Percentiles rank a stretch among this genome's conserved stretches.
These are phyloP conservation scores for Bradypus variegatus DNA, from an alignment of 2,797 vertebrate genomes.

Conservation along the genomic window DNA sequence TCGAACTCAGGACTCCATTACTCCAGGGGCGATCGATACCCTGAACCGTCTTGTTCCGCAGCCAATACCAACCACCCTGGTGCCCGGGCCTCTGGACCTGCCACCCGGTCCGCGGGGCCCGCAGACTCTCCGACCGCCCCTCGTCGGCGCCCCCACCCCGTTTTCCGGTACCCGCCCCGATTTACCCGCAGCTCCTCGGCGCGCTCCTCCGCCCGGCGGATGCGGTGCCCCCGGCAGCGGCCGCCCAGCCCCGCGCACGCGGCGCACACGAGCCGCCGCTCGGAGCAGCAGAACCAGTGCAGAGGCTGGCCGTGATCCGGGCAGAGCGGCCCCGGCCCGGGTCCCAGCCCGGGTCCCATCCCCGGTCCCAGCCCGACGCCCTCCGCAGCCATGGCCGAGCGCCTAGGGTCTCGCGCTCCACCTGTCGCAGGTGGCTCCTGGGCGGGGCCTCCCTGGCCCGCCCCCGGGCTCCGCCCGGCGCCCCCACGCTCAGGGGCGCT, in stretches of 20 bases:
- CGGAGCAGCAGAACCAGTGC: constrained; percentile 81
- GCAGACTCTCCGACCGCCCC: neutral
- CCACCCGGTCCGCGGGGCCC: neutral
- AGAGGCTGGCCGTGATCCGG: constrained; percentile 73
- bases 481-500: accelerated
- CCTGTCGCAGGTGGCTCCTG: constrained; percentile 59
- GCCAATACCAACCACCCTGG: neutral
- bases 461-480: neutral
- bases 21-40: constrained; percentile 36
- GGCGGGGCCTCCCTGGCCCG: neutral
- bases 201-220: constrained; percentile 74
- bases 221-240: constrained; percentile 76
- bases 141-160: neutral
- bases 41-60: neutral
- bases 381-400: constrained; percentile 48
- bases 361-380: neutral
- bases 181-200: constrained; percentile 79
- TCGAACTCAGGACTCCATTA: neutral
- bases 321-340: constrained; percentile 65
- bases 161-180: neutral
- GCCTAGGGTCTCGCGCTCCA: constrained; percentile 34
- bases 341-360: neutral
- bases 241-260: constrained; percentile 73
- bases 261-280: constrained; percentile 78
- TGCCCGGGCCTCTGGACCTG: neutral